These are phyloP conservation scores for Chironomus riparius DNA, from an alignment of 2,888 invertebrate species.

Conservation along the genomic window DNA sequence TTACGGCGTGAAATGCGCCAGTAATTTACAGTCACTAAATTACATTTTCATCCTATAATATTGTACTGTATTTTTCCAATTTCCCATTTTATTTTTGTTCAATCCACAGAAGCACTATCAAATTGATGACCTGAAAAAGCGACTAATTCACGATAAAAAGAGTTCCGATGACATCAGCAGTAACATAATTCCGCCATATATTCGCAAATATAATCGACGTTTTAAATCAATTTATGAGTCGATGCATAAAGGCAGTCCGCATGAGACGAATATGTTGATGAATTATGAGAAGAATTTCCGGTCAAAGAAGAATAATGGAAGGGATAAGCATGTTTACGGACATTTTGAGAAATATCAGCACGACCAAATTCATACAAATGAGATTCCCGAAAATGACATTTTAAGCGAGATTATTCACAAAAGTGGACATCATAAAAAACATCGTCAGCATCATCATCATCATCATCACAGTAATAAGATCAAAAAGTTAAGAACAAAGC, in stretches of 20 bases:
- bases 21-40: no score
- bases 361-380: neutral
- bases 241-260: conserved; percentile 1
- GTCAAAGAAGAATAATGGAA: neutral
- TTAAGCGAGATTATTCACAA: neutral
- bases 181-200: neutral
- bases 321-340: neutral
- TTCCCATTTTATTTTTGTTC: neutral
- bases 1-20: no score
- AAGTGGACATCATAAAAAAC: neutral
- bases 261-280: neutral
- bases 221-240: conserved; percentile 16
- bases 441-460: neutral
- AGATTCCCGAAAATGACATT: conserved; percentile 1
- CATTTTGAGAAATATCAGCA: neutral
- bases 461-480: neutral
- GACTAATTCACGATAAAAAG: neutral
- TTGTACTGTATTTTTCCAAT: no score
- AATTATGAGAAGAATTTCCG: neutral
- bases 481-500: conserved; percentile 4
- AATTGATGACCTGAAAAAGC: conserved; percentile 1
- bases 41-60: no score
- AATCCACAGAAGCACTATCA: conserved; percentile 2
- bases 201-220: neutral
- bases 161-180: neutral